Conservation (phyloP, 2,888 invertebrate species). For the Callosobruchus maculatus region DNA sequence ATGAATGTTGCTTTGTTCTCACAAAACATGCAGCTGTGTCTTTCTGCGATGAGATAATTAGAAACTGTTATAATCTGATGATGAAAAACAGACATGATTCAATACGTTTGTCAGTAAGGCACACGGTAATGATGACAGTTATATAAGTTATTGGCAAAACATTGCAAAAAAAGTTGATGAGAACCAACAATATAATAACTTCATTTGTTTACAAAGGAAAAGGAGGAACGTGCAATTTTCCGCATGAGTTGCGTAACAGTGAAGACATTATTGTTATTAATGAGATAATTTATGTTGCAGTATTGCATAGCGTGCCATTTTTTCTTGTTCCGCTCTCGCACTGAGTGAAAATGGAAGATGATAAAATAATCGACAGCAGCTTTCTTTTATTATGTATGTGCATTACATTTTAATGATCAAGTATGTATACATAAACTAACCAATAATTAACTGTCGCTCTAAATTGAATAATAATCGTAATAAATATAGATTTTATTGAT, state of each 20-base stretch:
- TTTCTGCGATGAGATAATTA: not conserved
- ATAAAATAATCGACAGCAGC: not conserved
- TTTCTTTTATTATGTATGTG: not conserved
- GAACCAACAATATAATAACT: not conserved
- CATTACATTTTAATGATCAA: not conserved
- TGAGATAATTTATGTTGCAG: not conserved
- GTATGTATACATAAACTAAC: not conserved
- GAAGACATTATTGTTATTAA: not conserved
- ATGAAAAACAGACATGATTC: not conserved
- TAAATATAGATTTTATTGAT: not conserved
- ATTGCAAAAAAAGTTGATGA: not conserved
- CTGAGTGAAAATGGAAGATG: not conserved
- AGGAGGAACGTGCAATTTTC: not conserved
- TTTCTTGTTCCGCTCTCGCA: not conserved
- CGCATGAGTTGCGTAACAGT: not conserved
- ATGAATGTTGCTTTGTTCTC: not conserved
- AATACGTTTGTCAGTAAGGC: not conserved
- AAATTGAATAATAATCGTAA: not conserved
- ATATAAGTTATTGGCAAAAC: not conserved
- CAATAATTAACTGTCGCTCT: not conserved
- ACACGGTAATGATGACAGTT: not conserved
- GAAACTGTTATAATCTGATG: not conserved
- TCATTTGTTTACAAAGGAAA: not conserved
- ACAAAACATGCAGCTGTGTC: not conserved
- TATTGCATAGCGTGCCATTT: not conserved